Conservation (phyloP, 2,888 invertebrate genomes). For the Nymphalis urticae region DNA sequence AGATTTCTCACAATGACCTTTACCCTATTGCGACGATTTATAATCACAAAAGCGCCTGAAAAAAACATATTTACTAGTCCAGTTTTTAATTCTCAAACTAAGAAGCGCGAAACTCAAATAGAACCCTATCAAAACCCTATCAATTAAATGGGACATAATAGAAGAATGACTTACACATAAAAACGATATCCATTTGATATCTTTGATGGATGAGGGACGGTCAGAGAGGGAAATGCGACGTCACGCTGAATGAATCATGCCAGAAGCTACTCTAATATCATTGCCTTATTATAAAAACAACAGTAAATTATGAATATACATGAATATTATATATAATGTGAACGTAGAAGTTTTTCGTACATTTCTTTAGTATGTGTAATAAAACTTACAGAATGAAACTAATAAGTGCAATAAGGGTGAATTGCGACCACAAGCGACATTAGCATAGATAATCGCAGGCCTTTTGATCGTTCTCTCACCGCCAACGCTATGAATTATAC, state of each 20-base stretch:
- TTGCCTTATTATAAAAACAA: conserved; percentile 17
- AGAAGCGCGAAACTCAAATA: background rate
- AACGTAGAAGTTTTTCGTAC: no score
- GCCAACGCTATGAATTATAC: no score
- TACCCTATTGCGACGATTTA: background rate
- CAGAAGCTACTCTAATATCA: conserved; percentile 13
- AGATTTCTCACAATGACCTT: background rate
- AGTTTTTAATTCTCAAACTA: background rate
- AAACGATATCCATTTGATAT: conserved; percentile 25
- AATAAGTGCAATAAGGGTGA: no score
- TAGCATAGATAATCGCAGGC: no score
- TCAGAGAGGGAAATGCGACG: conserved; percentile 24
- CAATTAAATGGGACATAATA: conserved; percentile 19
- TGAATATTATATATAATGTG: background rate
- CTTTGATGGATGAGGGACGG: conserved; percentile 34
- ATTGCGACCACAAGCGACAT: no score
- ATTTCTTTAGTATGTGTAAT: no score
- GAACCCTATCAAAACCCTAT: background rate
- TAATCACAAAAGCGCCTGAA: no score
- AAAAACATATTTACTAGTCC: no score
- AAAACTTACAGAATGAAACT: no score
- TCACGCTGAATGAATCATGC: conserved; percentile 22
- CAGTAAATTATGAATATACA: background rate
- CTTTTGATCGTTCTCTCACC: no score
- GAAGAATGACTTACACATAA: conserved; percentile 28